Evolutionary conservation across 2,797 vertebrate genomes (phyloP).

Genomic region (Moxostoma hubbsi): DNA sequence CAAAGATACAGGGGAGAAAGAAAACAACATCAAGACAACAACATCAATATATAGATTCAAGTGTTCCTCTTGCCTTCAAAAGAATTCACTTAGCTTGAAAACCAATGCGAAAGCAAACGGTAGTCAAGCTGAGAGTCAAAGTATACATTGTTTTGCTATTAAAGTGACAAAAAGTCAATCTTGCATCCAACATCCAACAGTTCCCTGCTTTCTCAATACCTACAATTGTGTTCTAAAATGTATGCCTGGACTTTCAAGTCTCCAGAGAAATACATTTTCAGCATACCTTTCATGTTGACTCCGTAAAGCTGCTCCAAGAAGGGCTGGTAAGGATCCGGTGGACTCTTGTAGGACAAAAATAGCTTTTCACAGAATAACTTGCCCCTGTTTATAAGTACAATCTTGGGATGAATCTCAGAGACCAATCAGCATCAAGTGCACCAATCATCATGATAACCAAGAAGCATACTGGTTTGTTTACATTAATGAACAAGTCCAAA

Average conservation of each 20-base stretch:
- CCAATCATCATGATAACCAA: conserved; percentile 16
- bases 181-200: conserved; percentile 74
- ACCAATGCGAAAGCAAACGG: conserved; percentile 54
- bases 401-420: conserved; percentile 36
- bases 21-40: too few species aligned
- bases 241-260: conserved; percentile 50
- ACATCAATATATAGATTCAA: conserved; percentile 27
- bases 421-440: conserved; percentile 34
- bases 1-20: conserved; percentile 11
- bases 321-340: conserved; percentile 26
- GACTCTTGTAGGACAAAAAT: not conserved
- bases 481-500: not conserved
- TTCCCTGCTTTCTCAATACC: conserved; percentile 64
- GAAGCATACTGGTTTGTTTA: conserved; percentile 40
- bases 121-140: conserved; percentile 49
- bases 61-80: conserved; percentile 28
- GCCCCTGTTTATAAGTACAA: conserved; percentile 43
- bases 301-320: conserved; percentile 34
- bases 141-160: conserved; percentile 57
- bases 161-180: conserved; percentile 69
- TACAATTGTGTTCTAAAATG: conserved; percentile 59
- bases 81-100: conserved; percentile 35
- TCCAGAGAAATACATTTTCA: conserved; percentile 9
- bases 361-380: conserved; percentile 40
- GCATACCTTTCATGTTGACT: conserved; percentile 81